phyloP scores from a whole-genome alignment of 2,113 vertebrate genomes.

The Eidolon helvum region DNA sequence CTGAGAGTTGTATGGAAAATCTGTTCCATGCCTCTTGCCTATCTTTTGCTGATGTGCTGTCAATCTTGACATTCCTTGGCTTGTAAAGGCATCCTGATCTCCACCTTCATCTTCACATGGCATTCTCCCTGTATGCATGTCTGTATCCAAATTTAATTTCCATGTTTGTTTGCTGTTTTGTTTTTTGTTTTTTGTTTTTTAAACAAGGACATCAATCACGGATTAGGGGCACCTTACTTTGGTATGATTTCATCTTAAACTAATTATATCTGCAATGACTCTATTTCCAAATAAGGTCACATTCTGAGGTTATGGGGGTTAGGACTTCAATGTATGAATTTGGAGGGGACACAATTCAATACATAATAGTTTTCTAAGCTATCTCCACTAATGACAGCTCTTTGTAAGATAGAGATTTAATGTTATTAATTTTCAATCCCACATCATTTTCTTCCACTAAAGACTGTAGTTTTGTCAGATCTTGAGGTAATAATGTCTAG shows the following conservation, averaged over 20 bases:
- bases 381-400: neutral
- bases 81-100: neutral
- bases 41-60: neutral
- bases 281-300: neutral
- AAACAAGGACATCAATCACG: neutral
- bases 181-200: no score
- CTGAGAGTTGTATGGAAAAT: neutral
- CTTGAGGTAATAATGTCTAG: slow-evolving; percentile 49
- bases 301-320: neutral
- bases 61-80: neutral
- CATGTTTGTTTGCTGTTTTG: no score
- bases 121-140: neutral
- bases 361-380: neutral
- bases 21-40: neutral
- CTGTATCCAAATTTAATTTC: neutral
- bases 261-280: neutral
- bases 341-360: neutral
- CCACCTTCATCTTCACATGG: neutral
- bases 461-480: slow-evolving; percentile 19
- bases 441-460: slow-evolving; percentile 35
- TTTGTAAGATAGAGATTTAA: slow-evolving; percentile 1
- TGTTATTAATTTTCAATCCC: slow-evolving; percentile 41
- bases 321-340: neutral
- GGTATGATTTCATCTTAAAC: neutral
- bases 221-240: neutral